Evolutionary conservation across 2,888 invertebrate genomes (phyloP).

Genomic region (Hypolimnas misippus): DNA sequence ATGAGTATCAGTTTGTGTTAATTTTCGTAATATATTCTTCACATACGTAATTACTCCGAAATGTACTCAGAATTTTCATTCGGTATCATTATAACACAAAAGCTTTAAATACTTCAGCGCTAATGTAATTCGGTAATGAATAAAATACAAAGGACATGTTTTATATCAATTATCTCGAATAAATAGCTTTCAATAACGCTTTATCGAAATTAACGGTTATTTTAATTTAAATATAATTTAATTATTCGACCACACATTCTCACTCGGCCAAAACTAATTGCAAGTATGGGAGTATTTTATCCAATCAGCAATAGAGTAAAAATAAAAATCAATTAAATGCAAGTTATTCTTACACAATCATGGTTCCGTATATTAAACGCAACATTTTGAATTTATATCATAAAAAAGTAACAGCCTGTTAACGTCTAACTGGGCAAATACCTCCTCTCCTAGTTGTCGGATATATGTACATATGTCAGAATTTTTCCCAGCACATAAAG

Average conservation of each 20-base stretch:
- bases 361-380: too few species aligned
- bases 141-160: conserved; percentile 13
- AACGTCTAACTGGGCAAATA: too few species aligned
- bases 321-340: background rate
- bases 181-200: conserved; percentile 39
- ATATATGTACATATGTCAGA: too few species aligned
- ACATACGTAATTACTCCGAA: background rate
- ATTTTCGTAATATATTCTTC: too few species aligned
- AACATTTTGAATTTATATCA: too few species aligned
- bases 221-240: conserved; percentile 39
- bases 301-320: background rate
- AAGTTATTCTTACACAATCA: too few species aligned
- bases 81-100: background rate
- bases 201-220: conserved; percentile 40
- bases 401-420: too few species aligned
- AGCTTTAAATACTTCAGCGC: background rate
- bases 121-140: conserved; percentile 7
- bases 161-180: conserved; percentile 33
- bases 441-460: too few species aligned
- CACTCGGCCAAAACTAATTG: conserved; percentile 7
- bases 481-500: too few species aligned
- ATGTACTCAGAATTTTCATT: background rate
- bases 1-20: too few species aligned
- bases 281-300: conserved; percentile 30
- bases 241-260: conserved; percentile 15